Percentiles rank a stretch among this genome's conserved stretches.
These are phyloP conservation scores for Drosophila cognata DNA, from an alignment of 2,888 invertebrate species.

Conservation along the genomic window DNA sequence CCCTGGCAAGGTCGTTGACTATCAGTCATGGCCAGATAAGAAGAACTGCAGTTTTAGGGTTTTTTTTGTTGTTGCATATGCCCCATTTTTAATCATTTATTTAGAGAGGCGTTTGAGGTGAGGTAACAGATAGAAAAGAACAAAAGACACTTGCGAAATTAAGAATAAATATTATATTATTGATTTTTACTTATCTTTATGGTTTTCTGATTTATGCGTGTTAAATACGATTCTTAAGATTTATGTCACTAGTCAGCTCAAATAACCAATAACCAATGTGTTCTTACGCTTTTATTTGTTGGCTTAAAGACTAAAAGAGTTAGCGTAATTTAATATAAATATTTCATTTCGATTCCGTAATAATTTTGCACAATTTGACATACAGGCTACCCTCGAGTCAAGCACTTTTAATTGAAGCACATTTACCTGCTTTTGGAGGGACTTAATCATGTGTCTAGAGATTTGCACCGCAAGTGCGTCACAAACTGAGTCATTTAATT, in stretches of 20 bases:
- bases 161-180: too few relatives aligned
- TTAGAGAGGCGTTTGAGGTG: too few relatives aligned
- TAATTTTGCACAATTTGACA: background rate
- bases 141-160: too few relatives aligned
- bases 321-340: background rate
- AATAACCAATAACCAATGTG: rapidly evolving
- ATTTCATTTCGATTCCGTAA: background rate
- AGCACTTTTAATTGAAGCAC: background rate
- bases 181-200: too few relatives aligned
- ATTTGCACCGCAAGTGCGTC: constrained; percentile 37
- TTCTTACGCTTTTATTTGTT: background rate
- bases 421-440: background rate
- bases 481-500: constrained; percentile 39
- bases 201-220: too few relatives aligned
- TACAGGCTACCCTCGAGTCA: background rate
- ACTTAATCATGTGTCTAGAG: constrained; percentile 48
- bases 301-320: background rate
- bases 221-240: background rate
- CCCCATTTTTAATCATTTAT: constrained; percentile 1
- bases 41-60: constrained; percentile 18
- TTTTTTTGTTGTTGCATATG: background rate
- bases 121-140: too few relatives aligned
- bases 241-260: background rate
- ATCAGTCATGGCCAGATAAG: constrained; percentile 54
- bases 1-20: constrained; percentile 51